Conservation (phyloP, 1,140 invertebrate species). For the Lineus longissimus region DNA sequence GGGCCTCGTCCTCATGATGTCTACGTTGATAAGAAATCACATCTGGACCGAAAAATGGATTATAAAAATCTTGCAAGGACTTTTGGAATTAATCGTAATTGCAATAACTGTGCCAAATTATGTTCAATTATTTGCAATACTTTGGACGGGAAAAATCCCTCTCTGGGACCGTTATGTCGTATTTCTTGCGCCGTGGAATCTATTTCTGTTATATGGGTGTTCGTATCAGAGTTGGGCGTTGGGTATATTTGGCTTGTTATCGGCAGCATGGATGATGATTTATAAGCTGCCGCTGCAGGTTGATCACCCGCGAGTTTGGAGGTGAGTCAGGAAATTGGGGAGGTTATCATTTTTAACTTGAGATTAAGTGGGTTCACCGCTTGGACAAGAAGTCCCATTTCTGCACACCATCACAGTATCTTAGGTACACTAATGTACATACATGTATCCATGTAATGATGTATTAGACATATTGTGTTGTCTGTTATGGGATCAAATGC, state of each 20-base stretch:
- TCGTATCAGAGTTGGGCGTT: neutral
- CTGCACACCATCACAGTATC: too few species aligned
- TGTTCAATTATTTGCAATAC: neutral
- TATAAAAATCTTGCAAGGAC: too few species aligned
- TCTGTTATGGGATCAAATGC: too few species aligned
- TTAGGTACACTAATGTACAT: too few species aligned
- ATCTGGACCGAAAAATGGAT: too few species aligned
- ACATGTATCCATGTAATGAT: too few species aligned
- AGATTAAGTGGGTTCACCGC: too few species aligned
- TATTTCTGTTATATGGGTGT: conserved; percentile 2
- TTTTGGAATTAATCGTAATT: conserved; percentile 4
- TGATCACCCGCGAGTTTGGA: neutral
- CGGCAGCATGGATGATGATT: conserved; percentile 4
- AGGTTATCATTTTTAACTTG: too few species aligned
- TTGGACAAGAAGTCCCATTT: too few species aligned
- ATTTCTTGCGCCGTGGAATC: conserved; percentile 1
- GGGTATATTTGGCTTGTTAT: neutral
- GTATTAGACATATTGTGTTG: too few species aligned
- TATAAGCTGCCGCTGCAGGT: conserved; percentile 8
- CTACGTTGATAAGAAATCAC: neutral
- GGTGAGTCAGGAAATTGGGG: neutral
- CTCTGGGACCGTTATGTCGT: conserved; percentile 8
- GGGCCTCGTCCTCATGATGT: neutral
- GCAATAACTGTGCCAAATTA: neutral
- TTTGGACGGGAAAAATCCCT: neutral